Evolutionary conservation across 2,888 invertebrate genomes (phyloP).

Genomic region (Rhagonycha lutea): DNA sequence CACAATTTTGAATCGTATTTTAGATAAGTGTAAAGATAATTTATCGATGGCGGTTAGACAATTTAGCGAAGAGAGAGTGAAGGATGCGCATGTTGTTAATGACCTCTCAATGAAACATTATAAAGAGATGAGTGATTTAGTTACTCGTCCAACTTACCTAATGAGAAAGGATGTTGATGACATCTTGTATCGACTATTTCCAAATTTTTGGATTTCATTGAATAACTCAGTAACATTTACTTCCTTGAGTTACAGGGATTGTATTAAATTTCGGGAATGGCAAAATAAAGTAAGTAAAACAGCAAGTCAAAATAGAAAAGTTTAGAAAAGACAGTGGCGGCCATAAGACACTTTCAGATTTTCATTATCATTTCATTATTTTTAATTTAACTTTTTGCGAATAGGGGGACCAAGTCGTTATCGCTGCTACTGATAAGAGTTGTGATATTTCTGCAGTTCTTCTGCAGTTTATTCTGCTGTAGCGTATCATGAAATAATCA

Average conservation of each 20-base stretch:
- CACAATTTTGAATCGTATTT: conserved; percentile 72
- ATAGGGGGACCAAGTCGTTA: too few relatives aligned
- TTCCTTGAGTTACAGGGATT: conserved; percentile 81
- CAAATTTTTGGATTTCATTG: conserved; percentile 86
- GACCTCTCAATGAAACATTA: conserved; percentile 98
- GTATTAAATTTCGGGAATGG: conserved; percentile 80
- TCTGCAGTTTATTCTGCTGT: too few relatives aligned
- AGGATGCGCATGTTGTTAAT: conserved; percentile 89
- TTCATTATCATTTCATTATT: too few relatives aligned
- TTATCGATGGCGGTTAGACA: conserved; percentile 67
- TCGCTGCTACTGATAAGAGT: too few relatives aligned
- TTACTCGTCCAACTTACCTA: conserved; percentile 80
- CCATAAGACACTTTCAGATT: too few relatives aligned
- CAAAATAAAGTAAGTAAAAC: conserved; percentile 74
- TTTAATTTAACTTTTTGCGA: too few relatives aligned
- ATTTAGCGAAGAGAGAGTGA: conserved; percentile 74
- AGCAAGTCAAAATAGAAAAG: too few relatives aligned
- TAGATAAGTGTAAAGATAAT: conserved; percentile 62
- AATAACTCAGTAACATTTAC: conserved; percentile 93
- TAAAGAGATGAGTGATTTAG: conserved; percentile 91
- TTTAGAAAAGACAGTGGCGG: too few relatives aligned
- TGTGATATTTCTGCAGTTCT: too few relatives aligned
- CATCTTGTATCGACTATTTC: conserved; percentile 72
- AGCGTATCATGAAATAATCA: background rate
- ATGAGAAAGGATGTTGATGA: conserved; percentile 84